A percentile compares a stretch with the other conserved stretches of the same genome.
phyloP scores from a whole-genome alignment of 1,140 invertebrate species.

The Melanaphis sacchari region DNA sequence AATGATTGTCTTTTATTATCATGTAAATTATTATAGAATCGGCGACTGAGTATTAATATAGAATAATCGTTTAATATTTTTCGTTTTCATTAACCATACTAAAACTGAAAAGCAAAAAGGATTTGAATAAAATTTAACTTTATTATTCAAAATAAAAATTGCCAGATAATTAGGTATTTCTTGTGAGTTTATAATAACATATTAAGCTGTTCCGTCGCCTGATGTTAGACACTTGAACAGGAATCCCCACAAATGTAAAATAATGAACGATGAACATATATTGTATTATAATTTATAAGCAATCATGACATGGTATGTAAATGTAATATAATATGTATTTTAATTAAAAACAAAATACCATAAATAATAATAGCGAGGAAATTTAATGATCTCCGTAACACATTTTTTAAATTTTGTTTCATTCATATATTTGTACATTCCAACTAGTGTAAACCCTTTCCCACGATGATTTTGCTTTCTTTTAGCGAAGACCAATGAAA shows the following conservation, averaged over 20 bases:
- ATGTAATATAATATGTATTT: neutral
- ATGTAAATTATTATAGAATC: neutral
- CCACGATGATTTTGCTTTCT: conserved; percentile 45
- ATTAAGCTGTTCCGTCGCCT: neutral
- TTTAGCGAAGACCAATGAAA: neutral
- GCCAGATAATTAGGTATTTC: neutral
- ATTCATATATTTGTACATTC: conserved; percentile 36
- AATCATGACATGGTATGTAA: neutral
- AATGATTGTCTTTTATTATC: neutral
- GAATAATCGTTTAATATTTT: neutral
- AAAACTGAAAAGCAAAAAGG: neutral
- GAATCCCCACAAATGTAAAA: neutral
- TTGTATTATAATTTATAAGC: neutral
- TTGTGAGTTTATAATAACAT: neutral
- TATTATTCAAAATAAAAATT: neutral
- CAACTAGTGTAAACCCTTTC: conserved; percentile 39
- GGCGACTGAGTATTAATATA: neutral
- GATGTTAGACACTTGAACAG: neutral
- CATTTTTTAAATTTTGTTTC: neutral
- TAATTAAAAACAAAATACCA: conserved; percentile 19
- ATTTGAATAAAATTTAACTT: neutral
- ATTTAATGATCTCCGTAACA: neutral
- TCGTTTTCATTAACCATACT: neutral
- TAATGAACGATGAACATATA: neutral
- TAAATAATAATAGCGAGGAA: conserved; percentile 5